These are phyloP conservation scores for Lontra canadensis DNA, from an alignment of 2,113 vertebrate species.

Conservation along the genomic window DNA sequence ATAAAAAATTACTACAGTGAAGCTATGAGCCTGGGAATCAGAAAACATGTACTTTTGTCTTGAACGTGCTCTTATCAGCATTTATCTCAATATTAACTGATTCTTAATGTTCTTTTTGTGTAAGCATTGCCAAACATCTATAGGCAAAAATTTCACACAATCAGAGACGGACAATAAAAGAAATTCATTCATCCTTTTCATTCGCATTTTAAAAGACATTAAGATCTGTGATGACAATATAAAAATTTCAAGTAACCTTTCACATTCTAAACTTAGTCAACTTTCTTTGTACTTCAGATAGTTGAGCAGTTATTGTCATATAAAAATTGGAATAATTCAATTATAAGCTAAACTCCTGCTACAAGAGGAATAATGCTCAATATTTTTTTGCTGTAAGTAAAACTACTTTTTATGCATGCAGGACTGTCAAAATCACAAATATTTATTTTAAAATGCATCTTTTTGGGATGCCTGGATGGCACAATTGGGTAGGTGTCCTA, in stretches of 20 bases:
- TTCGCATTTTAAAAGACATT: constrained; percentile 27
- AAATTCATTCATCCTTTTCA: constrained; percentile 22
- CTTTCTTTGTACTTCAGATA: constrained; percentile 42
- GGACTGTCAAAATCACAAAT: background rate
- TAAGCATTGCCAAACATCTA: background rate
- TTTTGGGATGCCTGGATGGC: background rate
- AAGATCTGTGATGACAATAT: constrained; percentile 18
- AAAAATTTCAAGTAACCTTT: constrained; percentile 50
- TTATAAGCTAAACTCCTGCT: constrained; percentile 6
- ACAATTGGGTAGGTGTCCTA: background rate
- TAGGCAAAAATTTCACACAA: background rate
- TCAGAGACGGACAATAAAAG: background rate
- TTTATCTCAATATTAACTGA: background rate
- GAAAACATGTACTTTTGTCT: background rate
- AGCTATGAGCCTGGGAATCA: background rate
- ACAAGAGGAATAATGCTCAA: background rate
- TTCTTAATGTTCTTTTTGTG: background rate
- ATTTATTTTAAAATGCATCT: constrained; percentile 30
- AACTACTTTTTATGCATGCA: background rate
- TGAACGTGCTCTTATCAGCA: background rate
- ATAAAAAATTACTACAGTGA: background rate
- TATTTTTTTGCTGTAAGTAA: background rate
- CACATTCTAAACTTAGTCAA: constrained; percentile 24
- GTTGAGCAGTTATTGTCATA: background rate
- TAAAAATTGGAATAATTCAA: constrained; percentile 41